Evolutionary conservation across 1,140 invertebrate species (phyloP).

Genomic region (Onthophagus taurus): DNA sequence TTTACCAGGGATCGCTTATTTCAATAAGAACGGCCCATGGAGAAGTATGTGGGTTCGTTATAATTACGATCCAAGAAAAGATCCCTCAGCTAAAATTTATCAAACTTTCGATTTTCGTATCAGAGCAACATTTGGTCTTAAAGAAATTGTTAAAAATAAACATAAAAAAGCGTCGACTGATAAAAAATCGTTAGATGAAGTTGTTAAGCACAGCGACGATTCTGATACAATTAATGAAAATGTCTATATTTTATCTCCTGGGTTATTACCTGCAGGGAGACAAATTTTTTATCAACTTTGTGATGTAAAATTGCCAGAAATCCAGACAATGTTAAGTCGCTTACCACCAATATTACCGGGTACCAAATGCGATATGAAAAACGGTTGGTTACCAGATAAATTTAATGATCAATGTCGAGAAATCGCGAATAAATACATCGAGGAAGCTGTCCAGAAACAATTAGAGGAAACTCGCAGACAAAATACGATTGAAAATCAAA

Average conservation of each 20-base stretch:
- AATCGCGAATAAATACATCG: conserved; percentile 54
- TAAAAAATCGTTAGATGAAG: conserved; percentile 16
- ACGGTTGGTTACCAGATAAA: conserved; percentile 64
- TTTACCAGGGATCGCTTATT: conserved; percentile 72
- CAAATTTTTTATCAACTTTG: conserved; percentile 82
- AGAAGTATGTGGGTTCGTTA: conserved; percentile 72
- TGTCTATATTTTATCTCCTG: conserved; percentile 56
- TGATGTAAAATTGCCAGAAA: conserved; percentile 75
- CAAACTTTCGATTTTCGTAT: conserved; percentile 82
- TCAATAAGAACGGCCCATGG: conserved; percentile 83
- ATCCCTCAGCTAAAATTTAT: conserved; percentile 67
- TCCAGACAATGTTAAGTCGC: conserved; percentile 65
- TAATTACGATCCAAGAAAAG: conserved; percentile 78
- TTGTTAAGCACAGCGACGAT: conserved; percentile 20
- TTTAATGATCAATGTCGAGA: conserved; percentile 58
- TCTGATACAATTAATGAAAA: conserved; percentile 37
- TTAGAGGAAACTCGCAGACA: conserved; percentile 12
- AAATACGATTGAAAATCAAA: conserved; percentile 6
- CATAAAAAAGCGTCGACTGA: conserved; percentile 36
- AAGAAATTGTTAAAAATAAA: conserved; percentile 46
- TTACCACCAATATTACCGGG: conserved; percentile 53
- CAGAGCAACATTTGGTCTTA: conserved; percentile 51
- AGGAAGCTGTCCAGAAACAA: conserved; percentile 42
- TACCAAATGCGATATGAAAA: conserved; percentile 56
- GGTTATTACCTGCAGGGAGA: conserved; percentile 57